phyloP scores from a whole-genome alignment of 2,888 invertebrate genomes.

The Galeruca laticollis region DNA sequence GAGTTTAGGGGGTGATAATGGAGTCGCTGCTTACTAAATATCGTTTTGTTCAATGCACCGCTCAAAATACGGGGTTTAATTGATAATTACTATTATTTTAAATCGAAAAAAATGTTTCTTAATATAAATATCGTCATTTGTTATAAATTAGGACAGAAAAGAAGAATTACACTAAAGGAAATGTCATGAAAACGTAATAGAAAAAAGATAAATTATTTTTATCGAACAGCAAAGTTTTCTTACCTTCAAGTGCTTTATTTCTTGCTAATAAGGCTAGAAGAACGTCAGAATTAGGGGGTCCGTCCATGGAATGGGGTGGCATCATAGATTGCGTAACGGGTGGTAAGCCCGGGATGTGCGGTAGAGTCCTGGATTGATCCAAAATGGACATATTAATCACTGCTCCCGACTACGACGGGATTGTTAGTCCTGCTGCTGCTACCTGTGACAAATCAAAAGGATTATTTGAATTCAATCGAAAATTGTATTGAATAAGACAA shows the following conservation, averaged over 20 bases:
- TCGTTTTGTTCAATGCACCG: neutral
- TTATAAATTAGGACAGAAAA: too few relatives aligned
- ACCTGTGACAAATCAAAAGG: conserved; percentile 34
- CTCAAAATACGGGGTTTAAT: neutral
- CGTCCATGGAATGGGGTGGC: conserved; percentile 66
- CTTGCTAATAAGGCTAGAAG: conserved; percentile 85
- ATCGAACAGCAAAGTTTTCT: conserved; percentile 55
- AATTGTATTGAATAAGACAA: neutral
- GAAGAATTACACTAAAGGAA: too few relatives aligned
- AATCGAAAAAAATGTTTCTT: neutral
- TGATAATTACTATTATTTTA: neutral
- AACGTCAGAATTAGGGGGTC: conserved; percentile 85
- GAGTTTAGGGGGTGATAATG: conserved; percentile 1
- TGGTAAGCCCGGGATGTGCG: conserved; percentile 62
- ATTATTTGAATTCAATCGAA: neutral
- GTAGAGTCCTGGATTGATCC: conserved; percentile 63
- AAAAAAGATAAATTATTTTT: too few relatives aligned
- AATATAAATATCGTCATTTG: too few relatives aligned
- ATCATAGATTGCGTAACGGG: conserved; percentile 63
- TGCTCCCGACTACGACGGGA: conserved; percentile 36
- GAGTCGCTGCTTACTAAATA: neutral
- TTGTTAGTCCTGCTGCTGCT: conserved; percentile 30
- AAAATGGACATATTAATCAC: conserved; percentile 63
- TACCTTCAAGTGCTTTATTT: conserved; percentile 92
- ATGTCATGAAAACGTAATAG: too few relatives aligned